phyloP scores from a whole-genome alignment of 1,140 invertebrate species.

The Pissodes strobi region DNA sequence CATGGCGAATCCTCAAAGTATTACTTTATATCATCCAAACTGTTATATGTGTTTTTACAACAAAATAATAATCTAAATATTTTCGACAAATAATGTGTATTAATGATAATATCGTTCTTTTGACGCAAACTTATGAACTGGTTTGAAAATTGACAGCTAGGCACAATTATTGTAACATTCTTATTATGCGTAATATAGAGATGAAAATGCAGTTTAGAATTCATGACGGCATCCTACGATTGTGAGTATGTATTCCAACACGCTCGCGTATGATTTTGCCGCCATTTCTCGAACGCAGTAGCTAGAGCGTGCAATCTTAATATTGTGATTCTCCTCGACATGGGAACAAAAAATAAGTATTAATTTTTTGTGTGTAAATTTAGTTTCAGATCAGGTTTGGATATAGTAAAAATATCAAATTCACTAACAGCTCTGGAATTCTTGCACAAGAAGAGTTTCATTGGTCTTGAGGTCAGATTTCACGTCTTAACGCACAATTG shows the following conservation, averaged over 20 bases:
- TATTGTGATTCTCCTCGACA: not conserved
- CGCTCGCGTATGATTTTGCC: not conserved
- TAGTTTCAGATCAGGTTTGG: not conserved
- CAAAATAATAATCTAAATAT: too few species aligned
- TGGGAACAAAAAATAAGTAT: not conserved
- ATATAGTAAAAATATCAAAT: not conserved
- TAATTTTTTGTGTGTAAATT: not conserved
- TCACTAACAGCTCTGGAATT: not conserved
- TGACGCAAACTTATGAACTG: too few species aligned
- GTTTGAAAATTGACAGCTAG: too few species aligned
- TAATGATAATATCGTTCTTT: too few species aligned
- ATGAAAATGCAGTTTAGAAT: too few species aligned
- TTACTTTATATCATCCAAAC: too few species aligned
- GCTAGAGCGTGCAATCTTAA: not conserved
- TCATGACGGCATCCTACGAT: not conserved
- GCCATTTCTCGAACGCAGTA: not conserved
- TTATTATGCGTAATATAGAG: too few species aligned
- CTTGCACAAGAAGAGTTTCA: not conserved
- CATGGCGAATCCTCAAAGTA: too few species aligned
- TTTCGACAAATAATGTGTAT: too few species aligned
- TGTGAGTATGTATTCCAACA: not conserved
- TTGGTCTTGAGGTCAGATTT: not conserved
- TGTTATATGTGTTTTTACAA: too few species aligned
- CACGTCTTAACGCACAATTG: too few species aligned
- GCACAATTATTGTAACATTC: too few species aligned